Conservation (phyloP, 2,888 invertebrate species). For the Helobdella robusta region DNA sequence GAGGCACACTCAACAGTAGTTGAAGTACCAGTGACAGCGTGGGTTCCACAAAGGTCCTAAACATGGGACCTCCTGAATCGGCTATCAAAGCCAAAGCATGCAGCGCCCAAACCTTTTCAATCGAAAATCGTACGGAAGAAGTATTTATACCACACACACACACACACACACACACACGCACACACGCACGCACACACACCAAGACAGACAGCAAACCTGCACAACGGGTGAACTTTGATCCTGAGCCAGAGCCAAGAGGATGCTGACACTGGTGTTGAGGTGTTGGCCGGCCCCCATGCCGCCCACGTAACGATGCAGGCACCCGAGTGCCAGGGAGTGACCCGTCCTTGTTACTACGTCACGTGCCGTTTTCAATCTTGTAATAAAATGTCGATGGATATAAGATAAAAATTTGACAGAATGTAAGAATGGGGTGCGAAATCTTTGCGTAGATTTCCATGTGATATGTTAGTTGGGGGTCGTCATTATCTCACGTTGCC, state of each 20-base stretch:
- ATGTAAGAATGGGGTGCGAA: no score
- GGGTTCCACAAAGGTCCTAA: conserved; percentile 89
- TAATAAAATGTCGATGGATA: no score
- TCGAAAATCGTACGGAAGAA: neutral
- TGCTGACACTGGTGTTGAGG: conserved; percentile 83
- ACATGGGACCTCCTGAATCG: conserved; percentile 98
- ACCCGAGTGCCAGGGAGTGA: conserved; percentile 85
- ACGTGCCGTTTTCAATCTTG: conserved; percentile 65
- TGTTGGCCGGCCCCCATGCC: conserved; percentile 92
- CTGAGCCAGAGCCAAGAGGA: conserved; percentile 83
- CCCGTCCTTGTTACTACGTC: conserved; percentile 75
- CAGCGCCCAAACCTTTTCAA: conserved; percentile 75
- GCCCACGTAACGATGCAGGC: conserved; percentile 86
- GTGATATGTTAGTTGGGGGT: no score
- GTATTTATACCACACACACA: neutral
- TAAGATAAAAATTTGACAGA: no score
- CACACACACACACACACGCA: neutral
- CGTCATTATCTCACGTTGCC: no score
- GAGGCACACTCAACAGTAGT: conserved; percentile 76
- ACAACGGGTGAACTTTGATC: conserved; percentile 84
- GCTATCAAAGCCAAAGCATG: conserved; percentile 89
- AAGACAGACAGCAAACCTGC: conserved; percentile 57
- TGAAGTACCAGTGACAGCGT: conserved; percentile 81
- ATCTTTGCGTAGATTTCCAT: no score
- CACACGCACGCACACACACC: neutral